Percentiles rank a stretch among this genome's conserved stretches.
phyloP scores from a whole-genome alignment of 2,888 invertebrate species.

The Pristionchus arcanus region DNA sequence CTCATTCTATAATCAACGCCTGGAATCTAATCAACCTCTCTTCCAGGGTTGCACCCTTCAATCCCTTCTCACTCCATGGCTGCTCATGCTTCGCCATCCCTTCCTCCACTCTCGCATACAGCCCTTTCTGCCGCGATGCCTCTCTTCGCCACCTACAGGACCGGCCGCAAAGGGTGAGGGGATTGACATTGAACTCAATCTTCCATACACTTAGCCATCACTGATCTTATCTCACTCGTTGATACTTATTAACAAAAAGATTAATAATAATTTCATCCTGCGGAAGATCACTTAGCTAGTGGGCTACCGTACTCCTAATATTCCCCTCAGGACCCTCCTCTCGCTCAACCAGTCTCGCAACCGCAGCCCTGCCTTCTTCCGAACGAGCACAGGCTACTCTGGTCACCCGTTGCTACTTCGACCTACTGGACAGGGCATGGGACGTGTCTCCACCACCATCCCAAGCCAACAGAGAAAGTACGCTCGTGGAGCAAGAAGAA shows the following conservation, averaged over 20 bases:
- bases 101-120: neutral
- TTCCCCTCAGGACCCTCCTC: conserved; percentile 3
- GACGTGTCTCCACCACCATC: neutral
- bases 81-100: conserved; percentile 47
- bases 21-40: neutral
- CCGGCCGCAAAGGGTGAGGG: neutral
- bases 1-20: too few relatives aligned
- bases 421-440: conserved; percentile 21
- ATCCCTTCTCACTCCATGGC: conserved; percentile 45
- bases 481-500: neutral
- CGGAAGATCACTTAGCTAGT: too few relatives aligned
- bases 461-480: neutral
- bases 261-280: too few relatives aligned
- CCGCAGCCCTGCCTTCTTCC: neutral
- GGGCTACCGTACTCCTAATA: neutral
- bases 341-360: neutral
- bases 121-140: neutral
- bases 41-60: conserved; percentile 42
- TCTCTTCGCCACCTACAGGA: neutral
- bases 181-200: too few relatives aligned
- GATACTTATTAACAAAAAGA: too few relatives aligned
- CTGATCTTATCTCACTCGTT: too few relatives aligned
- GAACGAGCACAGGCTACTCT: neutral
- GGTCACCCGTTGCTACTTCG: conserved; percentile 38
- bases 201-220: too few relatives aligned